A percentile compares a stretch with the other conserved stretches of the same genome.
Evolutionary conservation across 2,113 vertebrate genomes (phyloP).

Genomic region (Callopanchax toddi): DNA sequence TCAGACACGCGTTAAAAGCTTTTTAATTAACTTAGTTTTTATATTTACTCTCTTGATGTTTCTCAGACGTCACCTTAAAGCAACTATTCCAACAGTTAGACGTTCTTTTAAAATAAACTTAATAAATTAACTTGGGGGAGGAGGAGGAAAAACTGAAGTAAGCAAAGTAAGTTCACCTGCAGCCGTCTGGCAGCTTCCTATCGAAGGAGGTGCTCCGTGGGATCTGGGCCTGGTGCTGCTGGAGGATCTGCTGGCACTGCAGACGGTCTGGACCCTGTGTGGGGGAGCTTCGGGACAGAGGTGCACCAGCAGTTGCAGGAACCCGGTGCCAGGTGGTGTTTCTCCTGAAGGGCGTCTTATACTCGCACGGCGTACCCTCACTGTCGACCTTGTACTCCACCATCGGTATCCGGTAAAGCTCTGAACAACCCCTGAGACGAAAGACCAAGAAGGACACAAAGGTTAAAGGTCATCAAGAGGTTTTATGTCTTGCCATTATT

Average conservation of each 20-base stretch:
- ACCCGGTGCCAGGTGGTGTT: constrained; percentile 98
- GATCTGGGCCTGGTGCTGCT: constrained; percentile 88
- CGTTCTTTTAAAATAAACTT: no score
- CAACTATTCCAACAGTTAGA: no score
- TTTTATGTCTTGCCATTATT: no score
- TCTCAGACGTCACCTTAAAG: neutral
- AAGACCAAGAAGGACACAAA: neutral
- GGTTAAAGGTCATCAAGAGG: no score
- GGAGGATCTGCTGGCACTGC: constrained; percentile 90
- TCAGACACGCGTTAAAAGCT: constrained; percentile 8
- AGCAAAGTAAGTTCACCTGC: constrained; percentile 81
- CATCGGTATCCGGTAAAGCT: constrained; percentile 96
- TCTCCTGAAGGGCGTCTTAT: constrained; percentile 96
- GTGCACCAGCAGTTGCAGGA: constrained; percentile 84
- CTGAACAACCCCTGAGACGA: constrained; percentile 89
- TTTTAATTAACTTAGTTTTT: constrained; percentile 1
- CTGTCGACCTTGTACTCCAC: constrained; percentile 98
- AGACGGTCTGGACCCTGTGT: constrained; percentile 89
- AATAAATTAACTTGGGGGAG: neutral
- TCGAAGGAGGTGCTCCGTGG: constrained; percentile 97
- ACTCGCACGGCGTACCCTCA: constrained; percentile 95
- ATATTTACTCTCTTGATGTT: neutral
- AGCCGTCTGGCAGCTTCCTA: constrained; percentile 90
- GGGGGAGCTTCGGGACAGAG: constrained; percentile 87
- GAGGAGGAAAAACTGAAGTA: neutral